These are phyloP conservation scores for Anadara kagoshimensis DNA, from an alignment of 1,140 invertebrate genomes.

Conservation along the genomic window DNA sequence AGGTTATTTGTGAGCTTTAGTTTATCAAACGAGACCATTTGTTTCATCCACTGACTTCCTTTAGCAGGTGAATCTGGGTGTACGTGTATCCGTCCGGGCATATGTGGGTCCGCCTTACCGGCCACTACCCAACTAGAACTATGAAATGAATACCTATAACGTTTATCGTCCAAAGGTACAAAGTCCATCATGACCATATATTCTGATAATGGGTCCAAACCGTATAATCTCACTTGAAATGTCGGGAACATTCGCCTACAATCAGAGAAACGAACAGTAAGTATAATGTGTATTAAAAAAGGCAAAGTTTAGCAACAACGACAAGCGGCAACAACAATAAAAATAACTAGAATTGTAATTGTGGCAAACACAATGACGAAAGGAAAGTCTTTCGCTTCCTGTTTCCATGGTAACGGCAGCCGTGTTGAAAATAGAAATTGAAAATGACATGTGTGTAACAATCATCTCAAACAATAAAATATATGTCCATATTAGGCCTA, in stretches of 20 bases:
- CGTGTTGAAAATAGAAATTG: too few species aligned
- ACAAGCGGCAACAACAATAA: too few species aligned
- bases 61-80: conserved; percentile 97
- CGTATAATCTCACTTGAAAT: conserved; percentile 89
- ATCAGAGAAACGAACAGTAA: conserved; percentile 11
- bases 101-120: conserved; percentile 79
- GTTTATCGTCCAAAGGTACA: conserved; percentile 95
- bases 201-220: conserved; percentile 89
- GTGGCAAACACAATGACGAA: too few species aligned
- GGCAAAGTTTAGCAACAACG: too few species aligned
- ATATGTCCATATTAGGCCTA: too few species aligned
- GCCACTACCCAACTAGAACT: conserved; percentile 79
- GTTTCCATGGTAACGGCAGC: too few species aligned
- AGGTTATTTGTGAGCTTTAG: conserved; percentile 99
- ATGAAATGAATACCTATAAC: conserved; percentile 96
- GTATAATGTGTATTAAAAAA: too few species aligned
- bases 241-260: conserved; percentile 97
- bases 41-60: conserved; percentile 98
- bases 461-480: too few species aligned
- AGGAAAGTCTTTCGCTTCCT: too few species aligned
- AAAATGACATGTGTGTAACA: too few species aligned
- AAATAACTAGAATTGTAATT: too few species aligned
- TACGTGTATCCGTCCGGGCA: conserved; percentile 95
- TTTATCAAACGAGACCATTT: conserved; percentile 97
- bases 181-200: conserved; percentile 99